phyloP scores from a whole-genome alignment of 2,113 vertebrate species.

The Lipotes vexillifer region DNA sequence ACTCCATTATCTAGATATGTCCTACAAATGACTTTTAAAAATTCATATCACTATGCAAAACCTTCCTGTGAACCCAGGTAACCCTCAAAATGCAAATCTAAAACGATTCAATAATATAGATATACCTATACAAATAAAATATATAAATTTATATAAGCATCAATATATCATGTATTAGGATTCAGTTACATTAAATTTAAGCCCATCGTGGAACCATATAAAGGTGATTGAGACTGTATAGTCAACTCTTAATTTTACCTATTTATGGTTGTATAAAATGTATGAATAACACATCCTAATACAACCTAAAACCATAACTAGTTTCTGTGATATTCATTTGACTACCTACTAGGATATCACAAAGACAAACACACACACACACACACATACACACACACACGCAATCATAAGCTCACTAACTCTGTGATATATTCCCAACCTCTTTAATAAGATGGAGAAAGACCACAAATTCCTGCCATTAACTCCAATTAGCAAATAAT shows the following conservation, averaged over 20 bases:
- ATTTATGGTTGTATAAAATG: neutral
- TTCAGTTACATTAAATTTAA: neutral
- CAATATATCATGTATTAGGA: neutral
- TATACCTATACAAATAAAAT: neutral
- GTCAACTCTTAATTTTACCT: neutral
- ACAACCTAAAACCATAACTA: neutral
- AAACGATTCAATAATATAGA: neutral
- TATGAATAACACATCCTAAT: neutral
- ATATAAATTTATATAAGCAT: neutral
- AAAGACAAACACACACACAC: neutral
- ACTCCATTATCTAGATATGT: neutral
- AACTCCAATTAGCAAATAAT: neutral
- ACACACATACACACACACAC: neutral
- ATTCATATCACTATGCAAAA: neutral
- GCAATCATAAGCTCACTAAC: neutral
- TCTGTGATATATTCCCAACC: neutral
- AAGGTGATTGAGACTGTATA: neutral
- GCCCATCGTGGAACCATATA: neutral
- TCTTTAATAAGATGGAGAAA: neutral
- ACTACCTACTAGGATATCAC: neutral
- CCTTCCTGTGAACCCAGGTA: neutral
- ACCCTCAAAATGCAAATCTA: slow-evolving; percentile 8
- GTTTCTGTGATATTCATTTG: neutral
- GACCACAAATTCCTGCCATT: neutral
- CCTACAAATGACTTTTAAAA: neutral